Evolutionary conservation across 2,113 vertebrate species (phyloP).

Genomic region (Nannospalax galili): DNA sequence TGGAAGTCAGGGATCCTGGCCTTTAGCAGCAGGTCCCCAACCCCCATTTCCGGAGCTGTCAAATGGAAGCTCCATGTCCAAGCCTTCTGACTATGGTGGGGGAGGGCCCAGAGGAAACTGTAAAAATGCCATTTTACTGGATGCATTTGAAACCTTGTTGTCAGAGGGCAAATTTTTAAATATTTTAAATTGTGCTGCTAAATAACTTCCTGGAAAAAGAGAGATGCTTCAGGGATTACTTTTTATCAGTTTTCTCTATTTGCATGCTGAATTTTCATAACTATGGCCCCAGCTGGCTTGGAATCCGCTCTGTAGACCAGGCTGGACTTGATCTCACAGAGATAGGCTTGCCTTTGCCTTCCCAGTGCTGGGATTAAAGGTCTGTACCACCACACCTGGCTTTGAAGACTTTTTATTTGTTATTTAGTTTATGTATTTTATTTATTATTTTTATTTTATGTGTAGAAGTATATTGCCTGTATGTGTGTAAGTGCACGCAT

Average conservation of each 20-base stretch:
- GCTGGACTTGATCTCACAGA: no score
- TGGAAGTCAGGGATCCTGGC: neutral
- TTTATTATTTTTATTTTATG: no score
- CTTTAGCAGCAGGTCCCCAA: neutral
- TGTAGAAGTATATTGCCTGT: no score
- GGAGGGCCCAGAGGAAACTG: neutral
- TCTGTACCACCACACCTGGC: no score
- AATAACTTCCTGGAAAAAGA: neutral
- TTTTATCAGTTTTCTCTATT: conserved; percentile 3
- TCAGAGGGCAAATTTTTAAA: conserved; percentile 45
- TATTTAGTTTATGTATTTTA: no score
- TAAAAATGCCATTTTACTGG: conserved; percentile 31
- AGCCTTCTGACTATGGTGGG: neutral
- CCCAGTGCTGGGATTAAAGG: no score
- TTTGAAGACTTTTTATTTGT: no score
- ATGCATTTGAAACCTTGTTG: neutral
- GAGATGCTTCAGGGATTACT: neutral
- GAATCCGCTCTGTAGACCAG: no score
- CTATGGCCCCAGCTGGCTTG: no score
- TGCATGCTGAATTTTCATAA: no score
- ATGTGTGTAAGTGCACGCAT: no score
- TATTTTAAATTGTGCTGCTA: conserved; percentile 43
- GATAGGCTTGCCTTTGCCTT: neutral
- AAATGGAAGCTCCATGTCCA: neutral
- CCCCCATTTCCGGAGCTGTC: neutral